Evolutionary conservation across 2,113 vertebrate genomes (phyloP), one percentile per base, ranked within the genome.

Genomic region (Percina caprodes): DNA sequence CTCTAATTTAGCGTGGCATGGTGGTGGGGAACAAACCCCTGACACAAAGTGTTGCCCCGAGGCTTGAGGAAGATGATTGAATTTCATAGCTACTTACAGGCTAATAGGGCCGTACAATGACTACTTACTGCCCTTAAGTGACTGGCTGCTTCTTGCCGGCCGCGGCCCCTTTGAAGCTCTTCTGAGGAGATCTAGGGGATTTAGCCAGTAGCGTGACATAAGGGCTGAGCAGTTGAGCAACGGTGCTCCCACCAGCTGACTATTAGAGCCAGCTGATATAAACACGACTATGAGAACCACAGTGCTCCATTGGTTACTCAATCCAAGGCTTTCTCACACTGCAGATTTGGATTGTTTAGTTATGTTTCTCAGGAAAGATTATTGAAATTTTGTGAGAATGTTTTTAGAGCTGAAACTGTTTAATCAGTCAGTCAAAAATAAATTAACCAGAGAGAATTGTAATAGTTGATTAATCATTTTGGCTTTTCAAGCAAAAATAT

Each of bases 51-150:
- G 84, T 93, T 93, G 92, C 92, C 94, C 94, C 72, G 74, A 93
- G 94, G 94, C 92, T 90, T 14, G 11, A 39, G 90, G 92, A 89
- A 89, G 89, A 91, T 92, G 91, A 95, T 93, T 96, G 92, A 95
- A 93, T 95, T 96, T 96, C 92, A 94, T 91, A 93, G 91, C 94
- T 95, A 92, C 94, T 92, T 94, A 92, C 88, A 67, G 89, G 87
- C 92, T 95, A 95, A 94, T 77, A 88, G 93, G 89, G 77, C 91
- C 88, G 91, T 91, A 92, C 60, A 88, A 92, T 89, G 90, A 89
- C 87, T 89, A 69, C 91, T 94, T 88, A 90, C 86, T 92, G 89
- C 91, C 92, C 92, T 92, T 86, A 92, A 93, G 89, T 93, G 91
- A 93, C 88, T 89, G 87, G 92, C 89, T 73, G 90, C 72, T 85